Conservation (phyloP, 2,113 vertebrate species). For the Laterallus jamaicensis region DNA sequence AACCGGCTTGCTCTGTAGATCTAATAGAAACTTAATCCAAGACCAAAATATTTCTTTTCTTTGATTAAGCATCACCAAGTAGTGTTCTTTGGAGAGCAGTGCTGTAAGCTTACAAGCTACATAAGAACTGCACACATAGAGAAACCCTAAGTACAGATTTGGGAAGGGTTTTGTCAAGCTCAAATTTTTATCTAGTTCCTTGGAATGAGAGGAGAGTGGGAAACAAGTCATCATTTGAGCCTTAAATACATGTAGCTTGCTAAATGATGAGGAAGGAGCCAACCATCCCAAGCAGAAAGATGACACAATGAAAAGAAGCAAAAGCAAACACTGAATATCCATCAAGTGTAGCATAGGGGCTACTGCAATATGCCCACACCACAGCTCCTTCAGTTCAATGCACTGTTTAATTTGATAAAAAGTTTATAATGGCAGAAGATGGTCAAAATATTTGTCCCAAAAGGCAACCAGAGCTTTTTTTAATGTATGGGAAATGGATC, state of each 20-base stretch:
- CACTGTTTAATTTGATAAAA: background rate
- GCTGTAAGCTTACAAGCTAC: background rate
- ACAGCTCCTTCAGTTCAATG: background rate
- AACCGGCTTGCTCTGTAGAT: background rate
- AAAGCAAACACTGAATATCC: background rate
- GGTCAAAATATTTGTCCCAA: background rate
- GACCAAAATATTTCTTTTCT: background rate
- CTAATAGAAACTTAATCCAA: background rate
- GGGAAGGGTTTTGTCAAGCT: background rate
- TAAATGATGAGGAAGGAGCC: background rate
- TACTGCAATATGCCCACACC: background rate
- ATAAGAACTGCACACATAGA: background rate
- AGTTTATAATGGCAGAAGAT: background rate
- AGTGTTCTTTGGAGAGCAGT: background rate
- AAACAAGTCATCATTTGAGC: background rate
- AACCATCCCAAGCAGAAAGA: background rate
- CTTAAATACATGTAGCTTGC: background rate
- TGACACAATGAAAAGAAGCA: background rate
- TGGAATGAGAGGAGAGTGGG: background rate
- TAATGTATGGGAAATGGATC: background rate
- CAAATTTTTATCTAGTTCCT: background rate
- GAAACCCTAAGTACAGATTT: background rate
- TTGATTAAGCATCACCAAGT: background rate
- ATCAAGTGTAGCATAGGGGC: rapidly evolving
- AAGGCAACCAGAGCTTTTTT: background rate